phyloP scores from a whole-genome alignment of 2,888 invertebrate species.

The Drosophila testacea region DNA sequence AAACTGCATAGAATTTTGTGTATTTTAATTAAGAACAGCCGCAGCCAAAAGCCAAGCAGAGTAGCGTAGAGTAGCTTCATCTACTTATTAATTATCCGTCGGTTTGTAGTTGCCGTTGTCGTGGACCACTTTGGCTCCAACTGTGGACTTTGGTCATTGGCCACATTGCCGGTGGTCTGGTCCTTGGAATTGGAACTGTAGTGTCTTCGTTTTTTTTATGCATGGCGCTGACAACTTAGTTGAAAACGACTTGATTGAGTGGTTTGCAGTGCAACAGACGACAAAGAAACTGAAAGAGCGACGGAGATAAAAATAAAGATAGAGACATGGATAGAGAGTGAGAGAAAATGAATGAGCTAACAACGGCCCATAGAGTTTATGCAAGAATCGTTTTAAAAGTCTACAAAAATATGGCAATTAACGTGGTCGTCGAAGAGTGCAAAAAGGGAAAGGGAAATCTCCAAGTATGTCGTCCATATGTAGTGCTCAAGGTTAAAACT shows the following conservation, averaged over 20 bases:
- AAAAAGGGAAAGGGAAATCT: constrained; percentile 32
- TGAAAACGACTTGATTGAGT: constrained; percentile 60
- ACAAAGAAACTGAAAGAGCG: constrained; percentile 1
- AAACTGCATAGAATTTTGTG: constrained; percentile 75
- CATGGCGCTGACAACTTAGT: constrained; percentile 58
- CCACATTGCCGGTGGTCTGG: constrained; percentile 68
- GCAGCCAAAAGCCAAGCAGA: constrained; percentile 41
- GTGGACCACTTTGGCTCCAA: constrained; percentile 40
- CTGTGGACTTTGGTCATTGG: constrained; percentile 41
- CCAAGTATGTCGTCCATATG: constrained; percentile 36
- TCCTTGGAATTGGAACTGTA: constrained; percentile 28
- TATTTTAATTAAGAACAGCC: constrained; percentile 81
- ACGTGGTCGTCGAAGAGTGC: constrained; percentile 16
- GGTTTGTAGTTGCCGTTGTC: constrained; percentile 38
- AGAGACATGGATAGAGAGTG: neutral
- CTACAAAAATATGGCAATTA: constrained; percentile 21
- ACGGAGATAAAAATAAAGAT: neutral
- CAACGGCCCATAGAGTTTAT: constrained; percentile 13
- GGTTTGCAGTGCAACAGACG: constrained; percentile 35
- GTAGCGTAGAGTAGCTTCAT: constrained; percentile 66
- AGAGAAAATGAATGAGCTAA: neutral
- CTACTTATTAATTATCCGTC: constrained; percentile 75
- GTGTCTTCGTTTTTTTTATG: constrained; percentile 43
- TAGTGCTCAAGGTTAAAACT: constrained; percentile 52
- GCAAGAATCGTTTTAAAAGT: constrained; percentile 19